Conservation (phyloP, 2,888 invertebrate genomes). For the Polyommatus icarus region DNA sequence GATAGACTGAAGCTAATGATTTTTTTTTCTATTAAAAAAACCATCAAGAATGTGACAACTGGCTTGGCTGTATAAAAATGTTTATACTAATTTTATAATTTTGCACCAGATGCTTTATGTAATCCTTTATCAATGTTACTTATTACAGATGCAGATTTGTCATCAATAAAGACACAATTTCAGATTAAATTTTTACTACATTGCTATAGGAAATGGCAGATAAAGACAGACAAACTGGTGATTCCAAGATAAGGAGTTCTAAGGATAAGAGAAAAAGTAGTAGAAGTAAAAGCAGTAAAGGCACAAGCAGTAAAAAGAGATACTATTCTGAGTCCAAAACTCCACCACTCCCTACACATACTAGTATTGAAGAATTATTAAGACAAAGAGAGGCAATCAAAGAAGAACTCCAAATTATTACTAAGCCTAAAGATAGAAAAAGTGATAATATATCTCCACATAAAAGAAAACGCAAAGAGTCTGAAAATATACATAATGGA, state of each 20-base stretch:
- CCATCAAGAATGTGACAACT: conserved; percentile 55
- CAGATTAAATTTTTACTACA: conserved; percentile 41
- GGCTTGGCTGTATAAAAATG: conserved; percentile 45
- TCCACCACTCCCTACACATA: conserved; percentile 59
- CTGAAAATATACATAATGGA: conserved; percentile 43
- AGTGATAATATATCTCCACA: conserved; percentile 43
- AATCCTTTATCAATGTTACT: conserved; percentile 43
- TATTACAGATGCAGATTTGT: conserved; percentile 57
- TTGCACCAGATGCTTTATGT: conserved; percentile 32
- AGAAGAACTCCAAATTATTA: conserved; percentile 59
- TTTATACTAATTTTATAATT: conserved; percentile 39
- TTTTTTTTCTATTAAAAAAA: conserved; percentile 38
- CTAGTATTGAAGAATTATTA: conserved; percentile 62
- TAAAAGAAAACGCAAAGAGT: conserved; percentile 49
- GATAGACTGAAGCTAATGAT: conserved; percentile 44
- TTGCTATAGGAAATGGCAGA: conserved; percentile 53
- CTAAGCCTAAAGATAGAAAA: conserved; percentile 47
- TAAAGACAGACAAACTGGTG: conserved; percentile 49
- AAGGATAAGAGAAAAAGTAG: conserved; percentile 51
- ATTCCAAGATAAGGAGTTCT: conserved; percentile 51
- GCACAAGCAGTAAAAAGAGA: conserved; percentile 43
- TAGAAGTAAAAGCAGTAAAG: conserved; percentile 45
- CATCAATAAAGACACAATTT: conserved; percentile 37
- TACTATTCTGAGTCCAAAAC: conserved; percentile 58
- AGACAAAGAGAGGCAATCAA: conserved; percentile 62